Evolutionary conservation across 2,797 vertebrate species (phyloP), one percentile per base, ranked within the genome.

Genomic region (Falco berigora): DNA sequence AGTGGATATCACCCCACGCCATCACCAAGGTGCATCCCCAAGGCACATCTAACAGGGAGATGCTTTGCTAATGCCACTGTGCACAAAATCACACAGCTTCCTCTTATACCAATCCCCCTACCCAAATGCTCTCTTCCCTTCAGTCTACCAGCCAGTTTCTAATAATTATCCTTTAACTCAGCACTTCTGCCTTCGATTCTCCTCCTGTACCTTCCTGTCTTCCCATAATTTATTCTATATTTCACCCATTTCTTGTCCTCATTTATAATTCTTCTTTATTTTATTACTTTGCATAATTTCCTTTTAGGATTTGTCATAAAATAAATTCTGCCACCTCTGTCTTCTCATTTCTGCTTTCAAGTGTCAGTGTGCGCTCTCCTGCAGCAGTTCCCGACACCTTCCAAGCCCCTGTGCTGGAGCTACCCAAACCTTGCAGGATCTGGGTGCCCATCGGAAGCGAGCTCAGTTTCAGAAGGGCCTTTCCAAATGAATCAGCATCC

Each of bases 231-330:
- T 96, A 97, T 97, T 96, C 93, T 59, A 9, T 74, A 95, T 94
- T 95, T 96, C 91, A 89, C 83, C 92, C 92, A 89, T 95, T 97
- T 94, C 94, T 95, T 73, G 72, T 95, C 77, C 80, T 95, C 96
- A 95, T 97, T 97, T 96, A 97, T 95, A 96, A 97, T 96, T 97
- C 96, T 96, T 92, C 94, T 97, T 97, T 97, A 96, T 97, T 97
- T 97, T 96, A 97, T 97, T 95, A 90, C 97, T 97, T 96, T 96
- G 95, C 96, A 96, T 97, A 96, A 97, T 97, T 97, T 97, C 85
- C 91, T 93, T 96, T 96, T 94, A 97, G 96, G 94, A 97, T 96
- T 96, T 96, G 96, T 94, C 90, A 77, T 95, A 91, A 97, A 96
- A 97, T 96, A 96, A 93, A 97, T 96, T 95, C 95, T 86, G 24